Evolutionary conservation across 2,113 vertebrate species (phyloP).

Genomic region (Corydoras maculifer): DNA sequence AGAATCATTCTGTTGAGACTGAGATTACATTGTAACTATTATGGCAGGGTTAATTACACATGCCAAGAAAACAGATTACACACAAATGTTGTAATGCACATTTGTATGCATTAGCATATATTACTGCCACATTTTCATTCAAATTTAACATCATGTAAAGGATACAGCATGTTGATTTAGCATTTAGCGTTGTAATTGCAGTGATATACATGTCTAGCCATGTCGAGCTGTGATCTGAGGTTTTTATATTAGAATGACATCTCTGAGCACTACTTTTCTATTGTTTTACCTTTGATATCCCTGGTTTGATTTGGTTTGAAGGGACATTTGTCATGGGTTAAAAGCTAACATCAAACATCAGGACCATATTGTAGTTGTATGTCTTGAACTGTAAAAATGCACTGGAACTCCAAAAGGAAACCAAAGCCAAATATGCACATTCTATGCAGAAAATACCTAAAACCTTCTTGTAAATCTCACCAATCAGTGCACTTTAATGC

Average conservation of each 20-base stretch:
- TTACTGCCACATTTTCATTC: not conserved
- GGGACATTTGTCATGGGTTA: no score
- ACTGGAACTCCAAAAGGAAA: no score
- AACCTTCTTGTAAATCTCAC: no score
- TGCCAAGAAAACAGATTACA: not conserved
- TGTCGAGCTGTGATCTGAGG: not conserved
- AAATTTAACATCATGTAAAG: not conserved
- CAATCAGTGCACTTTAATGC: no score
- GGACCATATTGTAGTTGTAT: no score
- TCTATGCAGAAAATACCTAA: no score
- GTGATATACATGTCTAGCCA: not conserved
- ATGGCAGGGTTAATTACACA: not conserved
- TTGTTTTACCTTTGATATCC: no score
- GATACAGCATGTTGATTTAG: not conserved
- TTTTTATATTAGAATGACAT: slow-evolving; percentile 40
- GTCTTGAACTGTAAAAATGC: no score
- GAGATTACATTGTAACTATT: not conserved
- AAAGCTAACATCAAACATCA: no score
- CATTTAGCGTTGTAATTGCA: not conserved
- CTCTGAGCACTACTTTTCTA: no score
- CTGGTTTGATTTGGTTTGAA: no score
- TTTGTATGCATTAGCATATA: not conserved
- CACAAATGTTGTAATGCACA: not conserved
- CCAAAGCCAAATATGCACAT: no score
- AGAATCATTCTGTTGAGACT: not conserved